phyloP scores from a whole-genome alignment of 2,113 vertebrate genomes.

The Jacana jacana region DNA sequence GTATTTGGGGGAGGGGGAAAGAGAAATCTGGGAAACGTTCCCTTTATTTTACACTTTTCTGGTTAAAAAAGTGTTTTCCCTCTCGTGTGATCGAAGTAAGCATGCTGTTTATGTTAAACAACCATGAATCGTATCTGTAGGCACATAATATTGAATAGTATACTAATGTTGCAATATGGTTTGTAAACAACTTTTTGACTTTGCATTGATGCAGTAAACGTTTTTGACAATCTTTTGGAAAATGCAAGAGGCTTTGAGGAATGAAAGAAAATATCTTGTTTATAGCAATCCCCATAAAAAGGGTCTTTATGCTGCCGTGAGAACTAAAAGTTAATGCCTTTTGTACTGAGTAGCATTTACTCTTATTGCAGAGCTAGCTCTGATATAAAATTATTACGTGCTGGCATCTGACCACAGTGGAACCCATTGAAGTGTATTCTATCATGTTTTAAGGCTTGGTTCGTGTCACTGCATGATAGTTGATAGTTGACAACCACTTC shows the following conservation, averaged over 20 bases:
- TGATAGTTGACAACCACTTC: constrained; percentile 1
- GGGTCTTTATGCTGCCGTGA: not conserved
- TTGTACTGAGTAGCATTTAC: not conserved
- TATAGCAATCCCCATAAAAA: constrained; percentile 1
- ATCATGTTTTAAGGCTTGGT: constrained; percentile 23
- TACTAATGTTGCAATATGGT: not conserved
- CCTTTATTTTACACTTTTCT: not conserved
- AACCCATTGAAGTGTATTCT: not conserved
- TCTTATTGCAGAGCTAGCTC: not conserved
- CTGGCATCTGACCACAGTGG: constrained; percentile 19
- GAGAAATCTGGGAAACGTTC: not conserved
- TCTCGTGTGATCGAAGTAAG: not conserved
- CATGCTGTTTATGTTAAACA: not conserved
- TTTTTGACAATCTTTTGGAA: not conserved
- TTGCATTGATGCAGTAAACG: not conserved
- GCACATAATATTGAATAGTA: not conserved
- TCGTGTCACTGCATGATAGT: not conserved
- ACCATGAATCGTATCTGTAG: not conserved
- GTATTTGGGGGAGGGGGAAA: not conserved
- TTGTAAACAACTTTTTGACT: constrained; percentile 2
- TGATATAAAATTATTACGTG: not conserved
- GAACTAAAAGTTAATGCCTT: constrained; percentile 6
- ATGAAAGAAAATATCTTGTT: not conserved
- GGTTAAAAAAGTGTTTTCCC: not conserved
- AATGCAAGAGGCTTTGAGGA: not conserved